Evolutionary conservation across 2,113 vertebrate genomes (phyloP).

Genomic region (Calonectris borealis): DNA sequence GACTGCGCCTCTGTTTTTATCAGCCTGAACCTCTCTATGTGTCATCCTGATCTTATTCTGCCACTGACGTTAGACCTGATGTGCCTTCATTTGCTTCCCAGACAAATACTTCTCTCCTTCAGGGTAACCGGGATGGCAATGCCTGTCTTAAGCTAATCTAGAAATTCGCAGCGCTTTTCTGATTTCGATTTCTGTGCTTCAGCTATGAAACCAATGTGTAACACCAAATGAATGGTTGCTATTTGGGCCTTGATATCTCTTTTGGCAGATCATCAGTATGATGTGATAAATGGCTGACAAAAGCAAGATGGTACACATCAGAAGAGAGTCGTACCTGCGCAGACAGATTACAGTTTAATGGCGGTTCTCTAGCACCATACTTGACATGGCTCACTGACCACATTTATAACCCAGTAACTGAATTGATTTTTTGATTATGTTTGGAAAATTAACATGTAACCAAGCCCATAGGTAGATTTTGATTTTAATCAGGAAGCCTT

Average conservation of each 20-base stretch:
- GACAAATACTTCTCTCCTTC: neutral
- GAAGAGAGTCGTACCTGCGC: neutral
- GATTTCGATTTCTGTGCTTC: neutral
- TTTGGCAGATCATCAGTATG: neutral
- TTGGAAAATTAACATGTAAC: neutral
- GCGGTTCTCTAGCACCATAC: neutral
- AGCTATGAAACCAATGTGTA: neutral
- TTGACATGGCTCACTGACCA: neutral
- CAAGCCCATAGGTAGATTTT: neutral
- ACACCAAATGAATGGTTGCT: neutral
- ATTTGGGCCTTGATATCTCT: neutral
- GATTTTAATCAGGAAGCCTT: neutral
- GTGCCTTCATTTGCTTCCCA: neutral
- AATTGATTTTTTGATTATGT: neutral
- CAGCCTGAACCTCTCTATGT: neutral
- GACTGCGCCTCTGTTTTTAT: neutral
- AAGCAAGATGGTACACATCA: neutral
- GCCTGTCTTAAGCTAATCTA: neutral
- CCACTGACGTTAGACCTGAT: neutral
- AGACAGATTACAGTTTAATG: neutral
- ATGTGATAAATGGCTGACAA: neutral
- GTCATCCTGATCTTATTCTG: neutral
- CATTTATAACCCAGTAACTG: neutral
- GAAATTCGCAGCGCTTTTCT: rapidly evolving
- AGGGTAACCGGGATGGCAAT: neutral